phyloP scores from a whole-genome alignment of 2,888 invertebrate genomes.

The Drosophila atroscutellata region DNA sequence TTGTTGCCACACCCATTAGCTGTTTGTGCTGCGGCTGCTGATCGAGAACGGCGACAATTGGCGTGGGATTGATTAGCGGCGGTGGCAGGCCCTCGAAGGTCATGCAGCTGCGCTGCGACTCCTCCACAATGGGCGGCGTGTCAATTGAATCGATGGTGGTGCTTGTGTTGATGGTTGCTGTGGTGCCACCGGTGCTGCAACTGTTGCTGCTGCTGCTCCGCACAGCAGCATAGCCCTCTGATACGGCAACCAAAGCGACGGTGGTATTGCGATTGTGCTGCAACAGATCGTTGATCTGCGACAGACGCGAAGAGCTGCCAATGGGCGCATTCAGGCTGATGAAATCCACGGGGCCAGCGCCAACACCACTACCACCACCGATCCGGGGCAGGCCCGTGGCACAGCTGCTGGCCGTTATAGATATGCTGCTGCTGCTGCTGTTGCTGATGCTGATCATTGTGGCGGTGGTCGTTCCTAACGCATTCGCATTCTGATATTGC shows the following conservation, averaged over 20 bases:
- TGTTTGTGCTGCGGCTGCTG: conserved; percentile 27
- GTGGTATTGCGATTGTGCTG: conserved; percentile 83
- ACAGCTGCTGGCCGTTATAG: conserved; percentile 38
- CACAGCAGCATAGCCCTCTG: conserved; percentile 55
- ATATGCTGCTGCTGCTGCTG: conserved; percentile 32
- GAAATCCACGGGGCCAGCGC: conserved; percentile 54
- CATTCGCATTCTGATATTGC: conserved; percentile 64
- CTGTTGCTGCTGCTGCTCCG: conserved; percentile 24
- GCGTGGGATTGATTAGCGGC: conserved; percentile 65
- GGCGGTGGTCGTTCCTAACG: conserved; percentile 71
- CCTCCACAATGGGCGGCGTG: conserved; percentile 74
- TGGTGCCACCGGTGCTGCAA: conserved; percentile 25
- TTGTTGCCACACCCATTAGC: conserved; percentile 4
- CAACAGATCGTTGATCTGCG: conserved; percentile 84
- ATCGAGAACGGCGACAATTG: conserved; percentile 62
- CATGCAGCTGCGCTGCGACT: conserved; percentile 65
- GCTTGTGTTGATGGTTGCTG: conserved; percentile 24
- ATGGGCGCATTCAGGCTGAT: conserved; percentile 80
- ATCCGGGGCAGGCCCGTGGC: conserved; percentile 29
- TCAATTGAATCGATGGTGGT: conserved; percentile 66
- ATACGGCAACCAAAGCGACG: conserved; percentile 79
- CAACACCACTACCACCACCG: not conserved
- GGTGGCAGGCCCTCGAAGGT: conserved; percentile 68
- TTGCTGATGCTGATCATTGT: conserved; percentile 47
- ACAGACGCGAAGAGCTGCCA: conserved; percentile 82